A percentile compares a stretch with the other conserved stretches of the same genome.
Evolutionary conservation across 2,888 invertebrate species (phyloP).

Genomic region (Limenitis camilla): DNA sequence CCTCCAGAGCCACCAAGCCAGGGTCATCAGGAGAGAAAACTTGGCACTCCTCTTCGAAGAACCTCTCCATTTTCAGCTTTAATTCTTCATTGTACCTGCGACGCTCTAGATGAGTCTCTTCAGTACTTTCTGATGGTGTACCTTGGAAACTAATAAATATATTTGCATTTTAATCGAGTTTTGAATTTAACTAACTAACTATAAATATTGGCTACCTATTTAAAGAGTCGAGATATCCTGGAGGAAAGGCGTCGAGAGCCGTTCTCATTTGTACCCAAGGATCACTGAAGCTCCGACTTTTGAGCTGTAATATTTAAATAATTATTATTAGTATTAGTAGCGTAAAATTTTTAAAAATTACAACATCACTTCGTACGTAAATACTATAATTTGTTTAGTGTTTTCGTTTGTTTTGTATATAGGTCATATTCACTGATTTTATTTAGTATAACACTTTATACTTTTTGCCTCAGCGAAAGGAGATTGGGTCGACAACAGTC

Average conservation of each 20-base stretch:
- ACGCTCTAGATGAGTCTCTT: slow-evolving; percentile 30
- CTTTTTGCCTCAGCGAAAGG: no score
- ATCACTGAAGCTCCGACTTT: slow-evolving; percentile 41
- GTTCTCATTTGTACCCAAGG: slow-evolving; percentile 50
- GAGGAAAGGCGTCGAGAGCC: slow-evolving; percentile 47
- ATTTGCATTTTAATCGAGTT: not conserved
- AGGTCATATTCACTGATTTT: no score
- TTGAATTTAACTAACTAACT: no score
- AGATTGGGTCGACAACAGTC: no score
- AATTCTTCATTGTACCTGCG: slow-evolving; percentile 43
- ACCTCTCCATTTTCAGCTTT: slow-evolving; percentile 43
- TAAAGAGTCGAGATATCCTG: slow-evolving; percentile 49
- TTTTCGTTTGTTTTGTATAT: no score
- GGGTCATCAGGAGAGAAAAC: slow-evolving; percentile 53
- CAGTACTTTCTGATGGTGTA: slow-evolving; percentile 31
- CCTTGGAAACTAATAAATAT: slow-evolving; percentile 33
- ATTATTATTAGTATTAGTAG: not conserved
- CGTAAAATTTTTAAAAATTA: not conserved
- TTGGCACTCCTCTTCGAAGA: slow-evolving; percentile 53
- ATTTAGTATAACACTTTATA: no score
- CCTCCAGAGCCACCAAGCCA: slow-evolving; percentile 42
- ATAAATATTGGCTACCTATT: slow-evolving; percentile 39
- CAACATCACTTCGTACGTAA: no score
- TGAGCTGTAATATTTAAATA: slow-evolving; percentile 35
- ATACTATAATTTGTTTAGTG: no score